Conservation (phyloP, 1,140 invertebrate species). For the Listronotus bonariensis region DNA sequence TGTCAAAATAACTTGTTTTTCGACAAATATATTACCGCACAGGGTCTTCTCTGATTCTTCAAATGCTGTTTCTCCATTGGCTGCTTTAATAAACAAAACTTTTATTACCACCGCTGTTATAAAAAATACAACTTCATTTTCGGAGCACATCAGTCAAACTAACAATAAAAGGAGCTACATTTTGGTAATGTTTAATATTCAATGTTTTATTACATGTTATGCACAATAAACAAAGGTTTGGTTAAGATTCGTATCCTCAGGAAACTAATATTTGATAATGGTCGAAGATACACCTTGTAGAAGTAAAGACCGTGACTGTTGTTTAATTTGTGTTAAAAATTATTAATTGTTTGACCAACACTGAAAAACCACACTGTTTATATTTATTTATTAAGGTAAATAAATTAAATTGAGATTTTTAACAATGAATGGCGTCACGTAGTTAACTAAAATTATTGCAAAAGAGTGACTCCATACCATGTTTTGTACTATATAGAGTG, state of each 20-base stretch:
- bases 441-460: background rate
- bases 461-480: no score
- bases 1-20: slow-evolving; percentile 53
- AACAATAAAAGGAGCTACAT: no score
- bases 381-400: slow-evolving; percentile 1
- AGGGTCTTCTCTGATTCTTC: background rate
- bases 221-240: slow-evolving; percentile 1
- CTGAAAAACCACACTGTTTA: slow-evolving; percentile 7
- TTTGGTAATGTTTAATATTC: slow-evolving; percentile 2
- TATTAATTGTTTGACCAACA: slow-evolving; percentile 17
- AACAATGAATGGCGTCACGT: background rate
- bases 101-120: no score
- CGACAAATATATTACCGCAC: slow-evolving; percentile 44
- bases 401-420: slow-evolving; percentile 10
- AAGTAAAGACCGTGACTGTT: slow-evolving; percentile 17
- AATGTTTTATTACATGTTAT: no score
- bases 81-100: no score
- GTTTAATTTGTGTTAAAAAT: background rate
- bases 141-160: no score
- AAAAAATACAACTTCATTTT: no score
- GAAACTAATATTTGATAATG: slow-evolving; percentile 19
- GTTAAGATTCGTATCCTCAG: slow-evolving; percentile 21
- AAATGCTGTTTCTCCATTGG: no score
- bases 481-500: background rate
- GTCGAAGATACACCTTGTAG: slow-evolving; percentile 13